Base-by-base conservation (phyloP, 2,113 vertebrate species). In the Vanacampus margaritifer region DNA sequence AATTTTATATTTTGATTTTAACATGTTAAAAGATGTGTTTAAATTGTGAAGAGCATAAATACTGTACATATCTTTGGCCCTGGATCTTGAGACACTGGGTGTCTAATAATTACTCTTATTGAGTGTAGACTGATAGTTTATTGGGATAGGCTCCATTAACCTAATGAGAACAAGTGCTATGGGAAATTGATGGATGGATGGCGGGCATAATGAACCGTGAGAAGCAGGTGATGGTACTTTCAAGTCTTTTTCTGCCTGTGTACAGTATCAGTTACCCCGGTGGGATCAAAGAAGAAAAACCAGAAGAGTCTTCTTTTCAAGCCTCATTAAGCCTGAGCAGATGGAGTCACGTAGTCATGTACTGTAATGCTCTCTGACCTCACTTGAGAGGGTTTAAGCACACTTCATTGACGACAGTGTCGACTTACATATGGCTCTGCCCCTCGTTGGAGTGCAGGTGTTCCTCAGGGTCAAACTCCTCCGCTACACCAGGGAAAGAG, bases 391-490 rank as follows among this genome's bases (percentile, higher is more conserved):
- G 43, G 41, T 46, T 65, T 28, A 48, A 28, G 36, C 41, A 37
- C 21, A 53, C 53, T 17, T 48, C 14, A 69, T 1, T 43, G 39
- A 66, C 26, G 35, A 41, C 5, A 2, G 23, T 53, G n/a, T 37
- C 41, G 53, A 84, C 91, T 88, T 79, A 93, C 92, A 91, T 89
- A 19, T 91, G 92, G 68, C 83, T 87, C 41, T 89, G 90, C 63
- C 86, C 91, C 14, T 92, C 91, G 23, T 73, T 83, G 28, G 88
- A 88, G 41, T 88, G 85, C 1, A 91, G 66, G 62, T 80, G 86
- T 71, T 92, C 90, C 50, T 90, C 86, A 79, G 91, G 87, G 91
- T 91, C 0, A 78, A 94, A 81, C 91, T 94, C 84, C 91, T 94
- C 90, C 89, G 92, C 73, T 91, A 58, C 61, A 71, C 14, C 26